A percentile compares a stretch with the other conserved stretches of the same genome.
These are phyloP conservation scores for Centropyge bicolor DNA, from an alignment of 2,797 vertebrate genomes.

Conservation along the genomic window DNA sequence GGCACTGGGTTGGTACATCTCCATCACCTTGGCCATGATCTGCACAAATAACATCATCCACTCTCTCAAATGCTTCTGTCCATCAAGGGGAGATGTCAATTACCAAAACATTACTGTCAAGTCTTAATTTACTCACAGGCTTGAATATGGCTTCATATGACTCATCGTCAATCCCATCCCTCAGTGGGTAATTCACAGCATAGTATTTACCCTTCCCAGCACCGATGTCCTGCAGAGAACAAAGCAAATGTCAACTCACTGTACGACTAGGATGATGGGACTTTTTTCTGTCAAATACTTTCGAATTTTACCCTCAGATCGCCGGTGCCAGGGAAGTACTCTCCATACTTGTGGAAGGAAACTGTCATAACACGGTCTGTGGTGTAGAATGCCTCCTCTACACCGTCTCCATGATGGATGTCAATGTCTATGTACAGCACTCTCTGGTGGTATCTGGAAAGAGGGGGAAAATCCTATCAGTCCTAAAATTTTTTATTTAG, in stretches of 20 bases:
- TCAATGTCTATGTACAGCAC: conserved; percentile 99
- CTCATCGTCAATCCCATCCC: conserved; percentile 97
- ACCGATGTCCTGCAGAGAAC: conserved; percentile 91
- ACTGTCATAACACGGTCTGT: conserved; percentile 99
- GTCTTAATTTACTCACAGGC: conserved; percentile 86
- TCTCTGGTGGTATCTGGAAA: conserved; percentile 94
- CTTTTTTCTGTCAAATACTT: not conserved
- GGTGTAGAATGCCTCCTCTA: conserved; percentile 99
- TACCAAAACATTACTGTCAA: not conserved
- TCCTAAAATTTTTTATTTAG: not conserved
- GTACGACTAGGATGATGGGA: not conserved
- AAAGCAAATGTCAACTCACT: conserved; percentile 5
- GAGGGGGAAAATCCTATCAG: accelerated
- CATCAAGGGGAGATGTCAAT: not conserved
- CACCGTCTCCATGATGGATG: conserved; percentile 98
- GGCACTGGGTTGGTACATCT: conserved; percentile 98
- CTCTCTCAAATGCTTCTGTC: not conserved
- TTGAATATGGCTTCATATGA: conserved; percentile 99
- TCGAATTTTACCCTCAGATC: conserved; percentile 91
- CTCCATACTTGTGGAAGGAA: conserved; percentile 98
- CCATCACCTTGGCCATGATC: conserved; percentile 99
- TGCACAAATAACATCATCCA: conserved; percentile 64
- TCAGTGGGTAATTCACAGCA: conserved; percentile 96
- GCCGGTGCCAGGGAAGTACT: conserved; percentile 98
- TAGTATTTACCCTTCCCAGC: conserved; percentile 99